Conservation (phyloP, 1,140 invertebrate species). For the Condylostylus longicornis region DNA sequence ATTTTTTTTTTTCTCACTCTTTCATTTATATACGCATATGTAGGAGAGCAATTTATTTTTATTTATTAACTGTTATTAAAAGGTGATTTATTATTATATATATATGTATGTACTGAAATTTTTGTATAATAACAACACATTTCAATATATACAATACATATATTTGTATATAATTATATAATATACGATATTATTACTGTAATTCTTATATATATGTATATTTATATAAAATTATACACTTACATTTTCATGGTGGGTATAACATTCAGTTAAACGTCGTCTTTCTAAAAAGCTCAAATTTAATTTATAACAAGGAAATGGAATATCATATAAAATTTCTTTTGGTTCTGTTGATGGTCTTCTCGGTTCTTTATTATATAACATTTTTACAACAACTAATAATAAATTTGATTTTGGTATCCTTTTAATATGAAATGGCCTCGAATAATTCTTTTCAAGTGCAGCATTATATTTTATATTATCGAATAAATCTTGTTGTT, state of each 20-base stretch:
- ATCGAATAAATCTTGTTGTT: conserved; percentile 40
- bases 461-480: conserved; percentile 34
- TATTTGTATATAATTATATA: no score
- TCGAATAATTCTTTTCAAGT: conserved; percentile 21
- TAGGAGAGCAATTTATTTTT: no score
- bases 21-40: no score
- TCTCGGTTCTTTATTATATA: conserved; percentile 24
- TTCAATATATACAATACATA: no score
- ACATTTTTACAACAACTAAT: conserved; percentile 45
- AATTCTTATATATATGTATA: no score
- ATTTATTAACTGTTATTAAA: no score
- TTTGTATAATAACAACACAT: no score
- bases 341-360: conserved; percentile 30
- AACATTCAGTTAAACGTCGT: conserved; percentile 52
- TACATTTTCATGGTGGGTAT: conserved; percentile 53
- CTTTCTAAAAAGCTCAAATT: conserved; percentile 49
- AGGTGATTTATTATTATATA: no score
- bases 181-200: no score
- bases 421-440: conserved; percentile 50
- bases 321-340: conserved; percentile 31
- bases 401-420: conserved; percentile 66
- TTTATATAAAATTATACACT: no score
- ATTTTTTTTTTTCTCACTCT: no score
- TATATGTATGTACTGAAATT: no score
- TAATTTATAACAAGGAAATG: conserved; percentile 56